phyloP scores from a whole-genome alignment of 1,140 invertebrate genomes.

The Grapholita molesta region DNA sequence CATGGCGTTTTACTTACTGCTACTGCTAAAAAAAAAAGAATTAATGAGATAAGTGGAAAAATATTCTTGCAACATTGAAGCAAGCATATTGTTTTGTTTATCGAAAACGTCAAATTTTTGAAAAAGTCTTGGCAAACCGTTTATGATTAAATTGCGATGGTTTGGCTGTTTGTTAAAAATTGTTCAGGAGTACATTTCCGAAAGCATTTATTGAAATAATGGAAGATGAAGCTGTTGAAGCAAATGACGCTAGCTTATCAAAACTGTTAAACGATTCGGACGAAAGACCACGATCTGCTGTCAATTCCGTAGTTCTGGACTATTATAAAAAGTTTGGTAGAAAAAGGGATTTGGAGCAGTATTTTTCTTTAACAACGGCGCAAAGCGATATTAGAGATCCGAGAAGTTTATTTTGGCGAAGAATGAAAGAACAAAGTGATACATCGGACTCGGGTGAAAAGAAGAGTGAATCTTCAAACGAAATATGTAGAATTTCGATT shows the following conservation, averaged over 20 bases:
- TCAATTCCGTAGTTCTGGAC: constrained; percentile 64
- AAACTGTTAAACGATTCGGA: constrained; percentile 16
- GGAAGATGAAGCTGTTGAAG: constrained; percentile 32
- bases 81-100: constrained; percentile 11
- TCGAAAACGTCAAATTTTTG: constrained; percentile 11
- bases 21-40: background rate
- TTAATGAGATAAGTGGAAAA: background rate
- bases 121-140: constrained; percentile 1
- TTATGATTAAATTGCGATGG: constrained; percentile 6
- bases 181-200: background rate
- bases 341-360: constrained; percentile 70
- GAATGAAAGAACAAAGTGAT: constrained; percentile 62
- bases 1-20: too few species aligned
- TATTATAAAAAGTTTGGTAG: constrained; percentile 73
- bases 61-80: background rate
- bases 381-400: constrained; percentile 57
- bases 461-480: constrained; percentile 58
- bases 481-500: constrained; percentile 67
- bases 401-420: constrained; percentile 62
- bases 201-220: constrained; percentile 21
- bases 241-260: constrained; percentile 22
- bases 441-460: constrained; percentile 64
- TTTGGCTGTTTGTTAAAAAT: background rate
- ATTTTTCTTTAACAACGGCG: constrained; percentile 66
- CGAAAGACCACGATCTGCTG: constrained; percentile 39